Conservation (phyloP, 1,140 invertebrate species). For the Hesperophylax magnus region DNA sequence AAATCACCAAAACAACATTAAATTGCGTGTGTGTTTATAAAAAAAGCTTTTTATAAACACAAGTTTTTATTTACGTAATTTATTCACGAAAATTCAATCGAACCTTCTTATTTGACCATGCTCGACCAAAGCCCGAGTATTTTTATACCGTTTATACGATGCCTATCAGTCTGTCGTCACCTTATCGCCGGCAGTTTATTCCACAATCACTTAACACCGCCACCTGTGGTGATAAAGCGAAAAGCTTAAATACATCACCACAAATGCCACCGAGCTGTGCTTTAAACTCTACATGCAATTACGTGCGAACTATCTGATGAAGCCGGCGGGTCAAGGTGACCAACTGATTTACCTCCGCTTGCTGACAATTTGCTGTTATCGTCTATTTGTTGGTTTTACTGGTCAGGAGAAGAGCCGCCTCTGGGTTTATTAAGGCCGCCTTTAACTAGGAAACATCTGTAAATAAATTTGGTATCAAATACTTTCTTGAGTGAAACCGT, state of each 20-base stretch:
- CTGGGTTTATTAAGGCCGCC: background rate
- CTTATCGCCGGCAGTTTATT: constrained; percentile 48
- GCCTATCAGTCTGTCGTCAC: constrained; percentile 29
- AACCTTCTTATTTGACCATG: background rate
- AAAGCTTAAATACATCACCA: constrained; percentile 26
- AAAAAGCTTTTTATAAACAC: no score
- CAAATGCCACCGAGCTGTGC: background rate
- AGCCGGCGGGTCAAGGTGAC: background rate
- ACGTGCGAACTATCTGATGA: constrained; percentile 43
- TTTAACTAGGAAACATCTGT: no score
- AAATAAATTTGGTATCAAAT: no score
- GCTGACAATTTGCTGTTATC: constrained; percentile 56
- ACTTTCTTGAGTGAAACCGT: no score
- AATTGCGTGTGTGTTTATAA: no score
- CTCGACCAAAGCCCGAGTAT: background rate
- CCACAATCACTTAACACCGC: constrained; percentile 46
- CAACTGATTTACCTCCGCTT: constrained; percentile 49
- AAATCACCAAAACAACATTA: no score
- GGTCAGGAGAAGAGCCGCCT: constrained; percentile 5
- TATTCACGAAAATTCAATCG: background rate
- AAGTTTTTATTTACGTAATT: no score
- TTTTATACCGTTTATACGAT: constrained; percentile 10
- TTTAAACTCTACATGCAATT: constrained; percentile 44
- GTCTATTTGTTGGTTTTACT: constrained; percentile 43
- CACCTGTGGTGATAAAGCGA: constrained; percentile 37